Percentiles rank a stretch among this genome's conserved stretches.
Conservation (phyloP, 2,888 invertebrate species). For the Argyresthia goedartella region DNA sequence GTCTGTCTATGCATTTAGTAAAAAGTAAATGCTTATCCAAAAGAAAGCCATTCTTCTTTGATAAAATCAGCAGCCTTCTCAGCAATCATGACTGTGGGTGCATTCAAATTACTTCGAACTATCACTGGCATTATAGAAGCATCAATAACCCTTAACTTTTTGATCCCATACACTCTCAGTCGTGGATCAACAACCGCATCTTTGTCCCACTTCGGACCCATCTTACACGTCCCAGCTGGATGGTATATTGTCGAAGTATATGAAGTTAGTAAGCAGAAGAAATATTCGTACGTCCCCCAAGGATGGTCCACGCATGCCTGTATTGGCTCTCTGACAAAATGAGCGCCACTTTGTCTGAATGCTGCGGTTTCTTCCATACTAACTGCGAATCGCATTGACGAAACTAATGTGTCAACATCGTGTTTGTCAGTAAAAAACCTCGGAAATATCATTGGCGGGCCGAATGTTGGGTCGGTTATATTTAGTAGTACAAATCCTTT, state of each 20-base stretch:
- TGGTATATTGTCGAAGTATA: conserved; percentile 80
- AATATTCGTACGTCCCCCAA: conserved; percentile 76
- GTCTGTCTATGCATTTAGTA: too few species aligned
- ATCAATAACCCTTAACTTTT: conserved; percentile 75
- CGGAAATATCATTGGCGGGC: conserved; percentile 80
- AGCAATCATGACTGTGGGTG: conserved; percentile 87
- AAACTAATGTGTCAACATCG: conserved; percentile 73
- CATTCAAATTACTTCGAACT: conserved; percentile 83
- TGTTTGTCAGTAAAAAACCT: conserved; percentile 75
- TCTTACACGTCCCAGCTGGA: conserved; percentile 78
- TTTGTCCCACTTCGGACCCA: conserved; percentile 74
- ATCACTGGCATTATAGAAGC: conserved; percentile 76
- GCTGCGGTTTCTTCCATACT: conserved; percentile 72
- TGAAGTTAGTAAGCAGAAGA: conserved; percentile 73
- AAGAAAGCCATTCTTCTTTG: conserved; percentile 63
- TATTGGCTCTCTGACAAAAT: conserved; percentile 67
- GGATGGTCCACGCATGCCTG: conserved; percentile 66
- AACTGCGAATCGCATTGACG: conserved; percentile 71
- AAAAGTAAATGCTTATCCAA: too few species aligned
- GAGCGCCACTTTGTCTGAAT: conserved; percentile 68
- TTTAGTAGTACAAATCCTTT: conserved; percentile 74
- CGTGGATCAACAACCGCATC: conserved; percentile 76
- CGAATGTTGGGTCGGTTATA: conserved; percentile 77
- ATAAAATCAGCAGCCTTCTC: conserved; percentile 86
- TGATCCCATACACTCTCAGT: conserved; percentile 73